These are phyloP conservation scores for Tachyglossus aculeatus DNA, from an alignment of 2,797 vertebrate genomes.

Conservation along the genomic window DNA sequence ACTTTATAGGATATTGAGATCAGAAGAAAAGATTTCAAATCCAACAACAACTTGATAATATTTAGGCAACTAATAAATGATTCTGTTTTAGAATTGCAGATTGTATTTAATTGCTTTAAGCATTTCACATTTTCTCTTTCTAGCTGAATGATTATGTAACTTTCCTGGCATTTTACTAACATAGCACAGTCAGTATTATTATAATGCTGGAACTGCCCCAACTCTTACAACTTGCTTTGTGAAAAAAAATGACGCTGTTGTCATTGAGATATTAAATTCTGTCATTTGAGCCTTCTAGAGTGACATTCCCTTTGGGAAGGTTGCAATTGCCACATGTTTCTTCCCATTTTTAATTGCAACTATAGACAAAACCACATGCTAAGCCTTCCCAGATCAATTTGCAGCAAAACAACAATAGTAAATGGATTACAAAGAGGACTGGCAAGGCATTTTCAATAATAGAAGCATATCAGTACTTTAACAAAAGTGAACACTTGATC, in stretches of 20 bases:
- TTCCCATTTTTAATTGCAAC: conserved; percentile 48
- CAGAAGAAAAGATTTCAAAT: conserved; percentile 33
- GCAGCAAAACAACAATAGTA: conserved; percentile 7
- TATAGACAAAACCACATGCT: conserved; percentile 34
- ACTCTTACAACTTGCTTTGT: conserved; percentile 34
- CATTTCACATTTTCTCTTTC: conserved; percentile 44
- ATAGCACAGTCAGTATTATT: conserved; percentile 62
- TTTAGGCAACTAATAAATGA: conserved; percentile 54
- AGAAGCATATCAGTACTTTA: too few species aligned
- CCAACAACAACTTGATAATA: conserved; percentile 20
- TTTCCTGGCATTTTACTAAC: conserved; percentile 49
- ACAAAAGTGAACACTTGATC: too few species aligned
- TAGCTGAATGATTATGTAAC: conserved; percentile 34
- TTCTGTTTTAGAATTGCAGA: conserved; percentile 50
- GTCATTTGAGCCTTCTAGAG: conserved; percentile 33
- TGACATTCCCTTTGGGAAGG: conserved; percentile 33
- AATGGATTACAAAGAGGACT: background rate
- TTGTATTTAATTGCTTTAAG: conserved; percentile 47
- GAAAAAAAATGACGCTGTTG: conserved; percentile 39
- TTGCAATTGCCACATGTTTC: conserved; percentile 33
- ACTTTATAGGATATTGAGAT: conserved; percentile 40
- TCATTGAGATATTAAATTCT: conserved; percentile 42
- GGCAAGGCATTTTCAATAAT: background rate
- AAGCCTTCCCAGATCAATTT: conserved; percentile 3
- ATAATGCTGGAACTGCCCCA: conserved; percentile 34